Evolutionary conservation across 2,888 invertebrate genomes (phyloP).

Genomic region (Pherbina coryleti): DNA sequence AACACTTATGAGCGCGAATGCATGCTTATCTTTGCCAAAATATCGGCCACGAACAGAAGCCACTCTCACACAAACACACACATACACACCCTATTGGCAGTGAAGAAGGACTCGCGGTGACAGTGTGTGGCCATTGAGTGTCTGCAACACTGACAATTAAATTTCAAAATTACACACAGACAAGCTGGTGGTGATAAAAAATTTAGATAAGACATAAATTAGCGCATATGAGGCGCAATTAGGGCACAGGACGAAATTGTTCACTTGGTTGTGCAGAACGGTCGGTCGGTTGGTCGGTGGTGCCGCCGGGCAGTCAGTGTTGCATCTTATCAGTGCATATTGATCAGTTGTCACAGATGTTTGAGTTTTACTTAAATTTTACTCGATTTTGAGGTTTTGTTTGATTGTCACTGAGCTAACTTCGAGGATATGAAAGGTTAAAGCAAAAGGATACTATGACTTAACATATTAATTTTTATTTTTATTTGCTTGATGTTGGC

Average conservation of each 20-base stretch:
- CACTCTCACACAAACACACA: not conserved
- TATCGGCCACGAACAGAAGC: slow-evolving; percentile 12
- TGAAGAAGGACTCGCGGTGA: too few species aligned
- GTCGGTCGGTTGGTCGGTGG: too few species aligned
- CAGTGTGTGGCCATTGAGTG: too few species aligned
- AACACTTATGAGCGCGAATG: slow-evolving; percentile 19
- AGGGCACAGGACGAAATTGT: slow-evolving; percentile 11
- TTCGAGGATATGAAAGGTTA: not conserved
- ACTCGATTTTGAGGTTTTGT: slow-evolving; percentile 24
- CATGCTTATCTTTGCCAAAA: slow-evolving; percentile 57
- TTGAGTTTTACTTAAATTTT: slow-evolving; percentile 48
- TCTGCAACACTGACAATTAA: slow-evolving; percentile 7
- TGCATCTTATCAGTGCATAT: slow-evolving; percentile 56
- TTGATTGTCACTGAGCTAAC: not conserved
- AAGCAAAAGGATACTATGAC: slow-evolving; percentile 3
- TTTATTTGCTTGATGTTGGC: not conserved
- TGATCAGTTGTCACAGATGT: slow-evolving; percentile 67
- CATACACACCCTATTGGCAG: not conserved
- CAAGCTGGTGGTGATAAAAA: slow-evolving; percentile 54
- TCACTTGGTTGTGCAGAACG: not conserved
- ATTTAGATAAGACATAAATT: slow-evolving; percentile 66
- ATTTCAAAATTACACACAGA: slow-evolving; percentile 29
- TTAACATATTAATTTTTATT: slow-evolving; percentile 21
- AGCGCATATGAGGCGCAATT: slow-evolving; percentile 52
- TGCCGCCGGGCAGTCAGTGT: not conserved